phyloP scores from a whole-genome alignment of 2,888 invertebrate species.

The Meliscaeva auricollis region DNA sequence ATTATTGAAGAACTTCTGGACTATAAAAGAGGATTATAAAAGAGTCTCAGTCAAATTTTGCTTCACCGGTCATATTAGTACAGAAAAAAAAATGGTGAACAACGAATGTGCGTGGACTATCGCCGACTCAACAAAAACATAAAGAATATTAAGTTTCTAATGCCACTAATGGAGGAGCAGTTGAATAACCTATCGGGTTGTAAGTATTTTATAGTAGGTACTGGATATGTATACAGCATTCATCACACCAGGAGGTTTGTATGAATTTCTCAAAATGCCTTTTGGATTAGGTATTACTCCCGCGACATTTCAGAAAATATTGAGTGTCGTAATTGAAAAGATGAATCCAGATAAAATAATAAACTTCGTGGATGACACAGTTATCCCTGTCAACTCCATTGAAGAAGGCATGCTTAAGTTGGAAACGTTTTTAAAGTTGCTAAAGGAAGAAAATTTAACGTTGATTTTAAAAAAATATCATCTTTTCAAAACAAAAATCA shows the following conservation, averaged over 20 bases:
- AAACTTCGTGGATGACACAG: slow-evolving; percentile 57
- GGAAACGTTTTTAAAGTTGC: slow-evolving; percentile 22
- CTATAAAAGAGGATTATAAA: background rate
- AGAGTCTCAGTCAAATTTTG: background rate
- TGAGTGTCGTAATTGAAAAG: slow-evolving; percentile 39
- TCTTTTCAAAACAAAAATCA: slow-evolving; percentile 44
- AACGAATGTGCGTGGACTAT: slow-evolving; percentile 28
- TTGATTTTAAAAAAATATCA: slow-evolving; percentile 50
- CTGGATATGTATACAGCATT: slow-evolving; percentile 7
- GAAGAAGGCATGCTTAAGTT: slow-evolving; percentile 39
- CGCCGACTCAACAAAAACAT: background rate
- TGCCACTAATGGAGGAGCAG: slow-evolving; percentile 3
- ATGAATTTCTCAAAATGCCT: slow-evolving; percentile 25
- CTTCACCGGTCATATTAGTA: slow-evolving; percentile 1
- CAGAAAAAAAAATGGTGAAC: background rate
- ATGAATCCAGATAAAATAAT: slow-evolving; percentile 7
- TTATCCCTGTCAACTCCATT: slow-evolving; percentile 39
- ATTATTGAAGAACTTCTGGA: background rate
- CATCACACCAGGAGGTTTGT: slow-evolving; percentile 6
- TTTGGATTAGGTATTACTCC: slow-evolving; percentile 57
- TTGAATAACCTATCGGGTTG: slow-evolving; percentile 1
- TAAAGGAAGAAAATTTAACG: slow-evolving; percentile 43
- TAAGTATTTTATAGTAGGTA: slow-evolving; percentile 1
- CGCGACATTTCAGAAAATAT: slow-evolving; percentile 50
- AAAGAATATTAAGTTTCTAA: slow-evolving; percentile 2